Evolutionary conservation across 1,140 invertebrate species (phyloP), one percentile per base, ranked within the genome.

Genomic region (Triops cancriformis): DNA sequence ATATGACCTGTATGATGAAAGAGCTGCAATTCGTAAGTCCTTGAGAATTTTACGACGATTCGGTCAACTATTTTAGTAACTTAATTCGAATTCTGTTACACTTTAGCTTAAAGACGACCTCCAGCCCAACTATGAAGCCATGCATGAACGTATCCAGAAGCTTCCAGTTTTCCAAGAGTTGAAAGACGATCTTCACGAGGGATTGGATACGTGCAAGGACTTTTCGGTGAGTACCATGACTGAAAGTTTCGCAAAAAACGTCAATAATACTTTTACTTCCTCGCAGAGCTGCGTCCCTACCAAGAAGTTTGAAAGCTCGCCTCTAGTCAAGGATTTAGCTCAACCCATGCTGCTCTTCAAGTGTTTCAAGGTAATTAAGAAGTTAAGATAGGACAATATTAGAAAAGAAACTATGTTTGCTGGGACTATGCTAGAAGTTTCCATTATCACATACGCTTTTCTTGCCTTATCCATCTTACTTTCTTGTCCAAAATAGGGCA

Each of bases 1-100:
- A 75, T n/a, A 42, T 42, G 41, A 75, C 74, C 37, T 75, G 74
- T 42, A 45, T 75, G 26, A 75, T 75, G 74, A 75, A 75, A 27
- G 74, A 75, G 41, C 10, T 75, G 7, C 26, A 27, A 1, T 75
- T 75, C 45, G 74, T 75, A 42, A 75, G 74, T 75, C 14, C n/a
- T n/a, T n/a, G n/a, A n/a, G n/a, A n/a, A n/a, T n/a, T n/a, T n/a
- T n/a, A n/a, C n/a, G n/a, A n/a, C n/a, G n/a, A n/a, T n/a, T n/a
- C n/a, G n/a, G n/a, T n/a, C n/a, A n/a, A n/a, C n/a, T n/a, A n/a
- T n/a, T n/a, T n/a, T n/a, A n/a, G n/a, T n/a, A n/a, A n/a, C n/a
- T n/a, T n/a, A n/a, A n/a, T n/a, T n/a, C n/a, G n/a, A n/a, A n/a
- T n/a, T n/a, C n/a, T 76, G 37, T 26, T 26, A 27, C n/a, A 4